Evolutionary conservation across 2,888 invertebrate species (phyloP), one percentile per base, ranked within the genome.

Genomic region (Fragum sueziense): DNA sequence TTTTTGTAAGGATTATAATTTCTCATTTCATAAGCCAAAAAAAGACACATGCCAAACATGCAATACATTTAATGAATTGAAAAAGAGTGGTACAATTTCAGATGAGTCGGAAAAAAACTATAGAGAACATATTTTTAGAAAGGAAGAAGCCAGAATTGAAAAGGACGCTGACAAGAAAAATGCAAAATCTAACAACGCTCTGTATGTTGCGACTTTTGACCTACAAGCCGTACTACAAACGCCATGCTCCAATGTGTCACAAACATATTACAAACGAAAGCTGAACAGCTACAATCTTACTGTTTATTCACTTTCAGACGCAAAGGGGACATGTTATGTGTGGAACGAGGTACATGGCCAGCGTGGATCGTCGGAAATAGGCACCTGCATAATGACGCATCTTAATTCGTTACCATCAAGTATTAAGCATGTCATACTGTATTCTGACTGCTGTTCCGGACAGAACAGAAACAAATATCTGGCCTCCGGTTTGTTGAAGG

Each of bases 31-130:
- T 22, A 79, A 69, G 59, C 83, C 84, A 2, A 51, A 74, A 25
- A 85, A 82, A 69, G 84, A 84, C 65, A 61, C 77, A 29, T 85
- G 85, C 62, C 47, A 70, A 34, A 62, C 52, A 7, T 85, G 85
- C 37, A 70, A 75, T 41, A 33, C 65, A 29, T 76, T 29, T 27
- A 47, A 65, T 29, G 37, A 68, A 68, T 51, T 69, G 27, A 65
- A 74, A 37, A 51, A 80, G 31, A n/a, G 25, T 17, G 67, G 70
- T 4, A 71, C 7, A 4, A 9, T 59, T 1, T 33, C 74, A 14
- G 54, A 68, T 17, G 29, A 52, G 3, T 29, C 27, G 17, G 57
- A 71, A 67, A 3, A 6, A 1, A 33, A 20, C 9, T 72, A 61
- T 31, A 27, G 11, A 0, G 37, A 59, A 22, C 76, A 77, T 59